phyloP scores from a whole-genome alignment of 2,888 invertebrate species.

The Luffia ferchaultella region DNA sequence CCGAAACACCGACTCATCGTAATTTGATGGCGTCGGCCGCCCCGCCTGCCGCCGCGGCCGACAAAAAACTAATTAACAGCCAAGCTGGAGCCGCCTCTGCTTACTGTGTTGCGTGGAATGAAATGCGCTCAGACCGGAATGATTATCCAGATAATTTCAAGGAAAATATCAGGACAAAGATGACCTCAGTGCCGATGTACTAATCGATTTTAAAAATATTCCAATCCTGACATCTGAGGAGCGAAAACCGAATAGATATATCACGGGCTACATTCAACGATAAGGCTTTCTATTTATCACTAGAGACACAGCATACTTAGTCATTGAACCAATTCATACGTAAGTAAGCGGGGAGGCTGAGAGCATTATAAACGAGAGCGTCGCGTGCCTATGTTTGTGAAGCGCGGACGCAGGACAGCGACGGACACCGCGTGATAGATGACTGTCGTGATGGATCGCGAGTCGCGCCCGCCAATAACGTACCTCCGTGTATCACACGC shows the following conservation, averaged over 20 bases:
- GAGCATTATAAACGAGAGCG: background rate
- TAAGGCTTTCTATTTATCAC: no score
- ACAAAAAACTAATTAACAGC: slow-evolving; percentile 65
- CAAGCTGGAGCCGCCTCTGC: slow-evolving; percentile 16
- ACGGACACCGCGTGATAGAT: slow-evolving; percentile 31
- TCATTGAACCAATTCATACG: no score
- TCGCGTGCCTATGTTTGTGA: background rate
- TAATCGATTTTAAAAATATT: no score
- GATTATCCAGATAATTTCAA: no score
- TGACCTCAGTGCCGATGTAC: no score
- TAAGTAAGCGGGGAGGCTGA: no score
- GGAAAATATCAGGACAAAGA: no score
- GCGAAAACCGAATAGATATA: no score
- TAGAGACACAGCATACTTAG: no score
- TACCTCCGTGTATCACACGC: slow-evolving; percentile 15
- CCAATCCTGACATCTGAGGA: no score
- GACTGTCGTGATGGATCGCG: slow-evolving; percentile 43
- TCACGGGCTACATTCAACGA: no score
- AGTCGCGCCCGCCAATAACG: slow-evolving; percentile 23
- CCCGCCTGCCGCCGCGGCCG: slow-evolving; percentile 36
- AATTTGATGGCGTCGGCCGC: slow-evolving; percentile 63
- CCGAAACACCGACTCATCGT: slow-evolving; percentile 65
- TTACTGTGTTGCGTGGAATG: slow-evolving; percentile 5
- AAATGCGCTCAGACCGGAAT: background rate
- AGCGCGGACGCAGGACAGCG: background rate